Conservation (phyloP, 2,113 vertebrate genomes). For the Thomomys bottae region DNA sequence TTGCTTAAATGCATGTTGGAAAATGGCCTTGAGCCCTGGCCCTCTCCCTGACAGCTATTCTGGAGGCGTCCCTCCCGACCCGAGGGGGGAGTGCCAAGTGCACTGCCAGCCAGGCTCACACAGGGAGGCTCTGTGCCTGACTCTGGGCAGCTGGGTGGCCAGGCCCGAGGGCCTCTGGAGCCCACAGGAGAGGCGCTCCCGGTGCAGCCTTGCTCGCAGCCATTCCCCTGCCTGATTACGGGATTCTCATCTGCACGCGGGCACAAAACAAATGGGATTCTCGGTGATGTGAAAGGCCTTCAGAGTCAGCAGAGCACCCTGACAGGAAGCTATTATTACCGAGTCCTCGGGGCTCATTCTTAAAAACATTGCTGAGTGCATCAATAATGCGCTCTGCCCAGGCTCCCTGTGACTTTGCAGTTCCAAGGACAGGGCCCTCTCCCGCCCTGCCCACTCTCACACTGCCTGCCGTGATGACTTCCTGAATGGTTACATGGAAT, state of each 20-base stretch:
- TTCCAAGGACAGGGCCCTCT: background rate
- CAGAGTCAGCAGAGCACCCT: background rate
- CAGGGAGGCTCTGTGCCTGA: background rate
- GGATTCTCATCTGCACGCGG: background rate
- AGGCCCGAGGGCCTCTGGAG: background rate
- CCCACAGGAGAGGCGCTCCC: too few species aligned
- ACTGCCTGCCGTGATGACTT: background rate
- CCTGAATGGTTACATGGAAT: background rate
- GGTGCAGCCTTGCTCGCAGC: too few species aligned
- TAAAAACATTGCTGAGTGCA: background rate
- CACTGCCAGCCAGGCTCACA: background rate
- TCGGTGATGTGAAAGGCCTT: slow-evolving; percentile 34
- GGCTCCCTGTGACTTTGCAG: background rate
- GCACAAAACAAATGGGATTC: slow-evolving; percentile 15
- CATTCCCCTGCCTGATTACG: background rate
- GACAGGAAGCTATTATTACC: slow-evolving; percentile 13
- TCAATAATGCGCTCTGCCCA: background rate
- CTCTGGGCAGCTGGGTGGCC: background rate
- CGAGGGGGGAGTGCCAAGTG: background rate
- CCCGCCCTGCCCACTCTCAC: background rate
- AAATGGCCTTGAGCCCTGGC: background rate
- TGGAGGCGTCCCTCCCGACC: background rate
- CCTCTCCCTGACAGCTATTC: background rate
- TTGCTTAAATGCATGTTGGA: background rate
- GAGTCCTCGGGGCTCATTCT: slow-evolving; percentile 26